Evolutionary conservation across 92 coral and sea anemone species (phyloP), one percentile per base, ranked within the genome.

Genomic region (Epizoanthus illoricatus): DNA sequence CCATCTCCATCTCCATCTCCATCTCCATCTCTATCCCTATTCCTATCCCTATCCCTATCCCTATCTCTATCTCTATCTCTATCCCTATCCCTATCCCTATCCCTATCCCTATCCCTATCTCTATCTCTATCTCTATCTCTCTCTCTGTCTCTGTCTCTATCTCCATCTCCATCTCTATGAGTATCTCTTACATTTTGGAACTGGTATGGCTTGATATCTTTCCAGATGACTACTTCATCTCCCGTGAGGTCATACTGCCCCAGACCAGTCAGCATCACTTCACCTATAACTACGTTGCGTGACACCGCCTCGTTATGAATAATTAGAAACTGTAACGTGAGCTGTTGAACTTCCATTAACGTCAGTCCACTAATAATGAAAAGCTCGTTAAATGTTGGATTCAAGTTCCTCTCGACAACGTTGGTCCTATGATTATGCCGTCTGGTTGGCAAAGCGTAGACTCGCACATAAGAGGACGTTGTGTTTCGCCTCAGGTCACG

Each of bases 291-390:
- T 16, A 93, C 92, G 85, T 96, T 96, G 84, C 99, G 94, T 21
- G 97, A 94, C 71, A 96, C 90, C 20, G 92, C 82, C 75, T 96
- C 98, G 74, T 96, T 92, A 78, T 96, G 99, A 73, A 96, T 91
- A 6, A 94, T 87, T 23, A 96, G 88, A 75, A 96, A 94, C 69
- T 96, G 99, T 67, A 96, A 85, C n/a, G 91, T 89, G 36, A 96
- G 92, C 61, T 96, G 99, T 59, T 92, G 92, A 8, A 96, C 92
- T 65, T 96, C 99, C 90, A 92, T 91, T 71, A 96, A 76, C 3
- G 99, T 96, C 60, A 96, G 85, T 9, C 99, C 99, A 67, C 98
- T 94, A 54, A 96, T 96, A 56, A 91, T 92, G 84, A 96, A 96
- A 70, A 92, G 87, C 89, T 96, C 99, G 85, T 96, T 93, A 84